Evolutionary conservation across 2,888 invertebrate genomes (phyloP).

Genomic region (Trimorus sp.): DNA sequence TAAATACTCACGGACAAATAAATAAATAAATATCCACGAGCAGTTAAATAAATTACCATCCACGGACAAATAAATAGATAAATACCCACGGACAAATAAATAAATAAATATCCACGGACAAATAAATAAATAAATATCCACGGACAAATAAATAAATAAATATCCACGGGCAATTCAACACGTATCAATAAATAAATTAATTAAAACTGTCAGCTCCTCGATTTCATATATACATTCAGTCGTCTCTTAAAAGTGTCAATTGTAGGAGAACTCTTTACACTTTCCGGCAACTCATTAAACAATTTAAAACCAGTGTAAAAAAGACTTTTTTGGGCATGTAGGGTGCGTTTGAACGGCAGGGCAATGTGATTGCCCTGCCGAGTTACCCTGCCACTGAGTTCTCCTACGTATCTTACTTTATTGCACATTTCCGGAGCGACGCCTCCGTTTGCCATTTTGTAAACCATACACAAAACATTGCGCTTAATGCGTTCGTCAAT

Average conservation of each 20-base stretch:
- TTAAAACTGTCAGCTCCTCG: not conserved
- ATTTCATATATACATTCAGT: not conserved
- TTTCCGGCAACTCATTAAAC: not conserved
- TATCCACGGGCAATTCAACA: too few relatives aligned
- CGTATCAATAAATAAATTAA: not conserved
- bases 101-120: too few relatives aligned
- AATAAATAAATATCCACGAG: too few relatives aligned
- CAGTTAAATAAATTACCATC: too few relatives aligned
- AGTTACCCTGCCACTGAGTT: not conserved
- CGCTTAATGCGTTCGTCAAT: constrained; percentile 18
- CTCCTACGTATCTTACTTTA: not conserved
- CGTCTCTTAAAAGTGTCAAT: not conserved
- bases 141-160: constrained; percentile 1
- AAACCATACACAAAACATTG: not conserved
- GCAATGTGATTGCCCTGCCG: not conserved
- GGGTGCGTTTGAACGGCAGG: constrained; percentile 4
- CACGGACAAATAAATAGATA: too few relatives aligned
- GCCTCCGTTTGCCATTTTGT: not conserved
- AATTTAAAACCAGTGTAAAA: constrained; percentile 22
- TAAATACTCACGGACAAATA: too few relatives aligned
- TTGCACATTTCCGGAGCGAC: constrained; percentile 16
- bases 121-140: too few relatives aligned
- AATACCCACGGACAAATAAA: too few relatives aligned
- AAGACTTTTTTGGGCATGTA: not conserved
- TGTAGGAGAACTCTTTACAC: not conserved